Conservation (phyloP, 2,888 invertebrate species). For the Stenotaenia linearis region DNA sequence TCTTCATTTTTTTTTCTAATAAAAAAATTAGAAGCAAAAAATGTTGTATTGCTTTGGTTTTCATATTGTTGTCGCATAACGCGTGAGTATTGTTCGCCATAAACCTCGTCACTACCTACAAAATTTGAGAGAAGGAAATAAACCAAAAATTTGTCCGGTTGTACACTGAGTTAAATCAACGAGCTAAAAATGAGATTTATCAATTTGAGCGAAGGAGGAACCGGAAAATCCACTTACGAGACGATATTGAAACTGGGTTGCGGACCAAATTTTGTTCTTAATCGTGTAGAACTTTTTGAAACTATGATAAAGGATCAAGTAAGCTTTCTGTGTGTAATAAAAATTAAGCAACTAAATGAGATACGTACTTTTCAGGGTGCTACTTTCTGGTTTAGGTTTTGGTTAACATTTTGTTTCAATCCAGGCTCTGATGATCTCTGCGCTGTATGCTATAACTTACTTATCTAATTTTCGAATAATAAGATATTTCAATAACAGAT, state of each 20-base stretch:
- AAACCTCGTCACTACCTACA: not conserved
- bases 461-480: not conserved
- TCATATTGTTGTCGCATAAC: no score
- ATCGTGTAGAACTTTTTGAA: not conserved
- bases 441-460: not conserved
- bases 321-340: no score
- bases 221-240: not conserved
- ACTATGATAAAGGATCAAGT: slow-evolving; percentile 6
- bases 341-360: not conserved
- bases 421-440: not conserved
- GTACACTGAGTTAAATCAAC: not conserved
- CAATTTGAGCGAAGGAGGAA: not conserved
- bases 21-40: no score
- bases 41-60: no score
- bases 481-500: not conserved
- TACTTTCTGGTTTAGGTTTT: not conserved
- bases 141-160: not conserved
- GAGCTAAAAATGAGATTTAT: not conserved
- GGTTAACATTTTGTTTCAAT: not conserved
- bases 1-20: no score
- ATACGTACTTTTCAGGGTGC: not conserved
- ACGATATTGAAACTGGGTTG: not conserved
- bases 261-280: slow-evolving; percentile 1
- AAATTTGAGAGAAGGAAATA: not conserved
- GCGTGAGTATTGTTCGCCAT: no score